These are phyloP conservation scores for Spongia lamella DNA, from an alignment of 37 sponge, comb jelly and placozoan genomes.

Conservation along the genomic window DNA sequence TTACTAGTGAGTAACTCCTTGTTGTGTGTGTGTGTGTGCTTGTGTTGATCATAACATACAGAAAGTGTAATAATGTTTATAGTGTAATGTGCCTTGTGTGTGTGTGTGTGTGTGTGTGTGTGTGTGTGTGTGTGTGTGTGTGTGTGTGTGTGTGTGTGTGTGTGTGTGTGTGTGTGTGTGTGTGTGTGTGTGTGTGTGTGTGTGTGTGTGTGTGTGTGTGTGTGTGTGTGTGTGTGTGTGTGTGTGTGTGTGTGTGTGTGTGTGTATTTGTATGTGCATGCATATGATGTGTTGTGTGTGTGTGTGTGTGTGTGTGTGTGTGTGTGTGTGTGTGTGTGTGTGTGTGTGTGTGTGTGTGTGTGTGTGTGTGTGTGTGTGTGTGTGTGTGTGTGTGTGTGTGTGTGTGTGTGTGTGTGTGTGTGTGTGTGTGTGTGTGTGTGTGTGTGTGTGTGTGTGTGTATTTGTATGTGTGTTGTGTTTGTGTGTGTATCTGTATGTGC, in stretches of 20 bases:
- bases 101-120: conserved; percentile 24
- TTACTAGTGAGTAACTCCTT: conserved; percentile 32
- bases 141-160: background rate
- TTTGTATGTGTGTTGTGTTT: no score
- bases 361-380: background rate
- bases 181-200: background rate
- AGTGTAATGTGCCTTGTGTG: conserved; percentile 13
- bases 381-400: conserved; percentile 22
- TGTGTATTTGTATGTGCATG: background rate
- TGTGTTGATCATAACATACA: background rate
- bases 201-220: background rate
- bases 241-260: background rate
- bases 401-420: conserved; percentile 27
- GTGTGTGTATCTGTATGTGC: no score
- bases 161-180: background rate
- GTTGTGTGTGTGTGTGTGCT: conserved; percentile 9
- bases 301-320: background rate
- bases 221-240: background rate
- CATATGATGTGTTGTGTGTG: background rate
- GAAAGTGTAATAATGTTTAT: no score
- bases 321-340: background rate
- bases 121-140: background rate
- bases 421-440: conserved; percentile 18
- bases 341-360: background rate
- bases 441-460: conserved; percentile 21